Conservation (phyloP, 2,888 invertebrate species). For the Zeuzera pyrina region DNA sequence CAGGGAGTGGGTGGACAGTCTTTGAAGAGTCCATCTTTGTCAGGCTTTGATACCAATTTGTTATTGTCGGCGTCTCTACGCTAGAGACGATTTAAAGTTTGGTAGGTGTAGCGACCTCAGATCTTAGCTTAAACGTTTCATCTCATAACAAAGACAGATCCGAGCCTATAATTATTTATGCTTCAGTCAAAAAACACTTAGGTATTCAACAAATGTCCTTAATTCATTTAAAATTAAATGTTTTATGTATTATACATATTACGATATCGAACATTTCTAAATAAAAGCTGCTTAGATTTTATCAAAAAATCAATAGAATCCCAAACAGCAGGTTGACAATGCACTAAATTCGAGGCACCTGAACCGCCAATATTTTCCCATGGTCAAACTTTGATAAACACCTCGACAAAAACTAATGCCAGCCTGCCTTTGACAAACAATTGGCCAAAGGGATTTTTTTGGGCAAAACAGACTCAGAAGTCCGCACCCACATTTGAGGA, state of each 20-base stretch:
- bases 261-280: conserved; percentile 16
- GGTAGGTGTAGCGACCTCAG: conserved; percentile 48
- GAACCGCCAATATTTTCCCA: conserved; percentile 68
- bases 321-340: conserved; percentile 57
- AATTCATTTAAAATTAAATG: background rate
- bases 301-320: conserved; percentile 36
- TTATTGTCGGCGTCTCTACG: conserved; percentile 67
- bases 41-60: conserved; percentile 70
- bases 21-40: conserved; percentile 71
- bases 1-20: conserved; percentile 70
- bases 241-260: background rate
- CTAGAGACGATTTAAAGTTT: conserved; percentile 61
- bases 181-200: background rate
- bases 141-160: conserved; percentile 4
- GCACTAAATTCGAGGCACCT: conserved; percentile 56
- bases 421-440: conserved; percentile 63
- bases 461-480: conserved; percentile 47
- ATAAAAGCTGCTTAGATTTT: conserved; percentile 42
- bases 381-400: conserved; percentile 69
- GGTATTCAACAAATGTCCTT: background rate
- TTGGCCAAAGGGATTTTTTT: conserved; percentile 65
- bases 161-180: conserved; percentile 1
- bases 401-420: conserved; percentile 57
- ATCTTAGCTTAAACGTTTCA: conserved; percentile 15
- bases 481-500: conserved; percentile 55